Conservation (phyloP, 2,797 vertebrate species). For the Muscicapa comitata region DNA sequence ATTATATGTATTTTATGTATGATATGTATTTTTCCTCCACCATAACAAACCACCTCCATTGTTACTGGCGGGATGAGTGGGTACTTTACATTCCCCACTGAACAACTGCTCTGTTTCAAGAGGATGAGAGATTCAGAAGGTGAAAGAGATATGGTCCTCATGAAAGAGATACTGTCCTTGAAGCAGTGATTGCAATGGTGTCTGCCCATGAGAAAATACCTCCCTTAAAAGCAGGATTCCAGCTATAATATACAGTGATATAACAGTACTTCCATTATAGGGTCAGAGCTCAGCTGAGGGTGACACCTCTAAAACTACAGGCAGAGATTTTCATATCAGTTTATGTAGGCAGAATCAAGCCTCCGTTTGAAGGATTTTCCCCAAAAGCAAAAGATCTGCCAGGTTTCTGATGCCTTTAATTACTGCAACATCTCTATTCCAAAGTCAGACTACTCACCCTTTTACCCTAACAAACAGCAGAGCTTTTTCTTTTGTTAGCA, state of each 20-base stretch:
- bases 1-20: not conserved
- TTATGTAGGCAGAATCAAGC: not conserved
- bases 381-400: not conserved
- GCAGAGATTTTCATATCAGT: not conserved
- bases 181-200: not conserved
- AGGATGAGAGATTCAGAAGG: conserved; percentile 8
- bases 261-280: fast-evolving
- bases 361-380: not conserved
- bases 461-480: not conserved
- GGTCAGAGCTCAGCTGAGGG: not conserved
- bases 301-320: not conserved
- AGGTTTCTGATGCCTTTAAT: not conserved
- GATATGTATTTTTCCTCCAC: not conserved
- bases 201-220: not conserved
- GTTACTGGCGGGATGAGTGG: fast-evolving
- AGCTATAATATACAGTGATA: not conserved
- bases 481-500: not conserved
- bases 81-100: not conserved
- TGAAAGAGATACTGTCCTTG: conserved; percentile 30
- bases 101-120: not conserved
- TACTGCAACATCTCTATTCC: not conserved
- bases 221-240: not conserved
- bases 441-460: not conserved
- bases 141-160: not conserved
- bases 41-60: not conserved